Evolutionary conservation across 2,113 vertebrate genomes (phyloP).

Genomic region (Polypterus senegalus): DNA sequence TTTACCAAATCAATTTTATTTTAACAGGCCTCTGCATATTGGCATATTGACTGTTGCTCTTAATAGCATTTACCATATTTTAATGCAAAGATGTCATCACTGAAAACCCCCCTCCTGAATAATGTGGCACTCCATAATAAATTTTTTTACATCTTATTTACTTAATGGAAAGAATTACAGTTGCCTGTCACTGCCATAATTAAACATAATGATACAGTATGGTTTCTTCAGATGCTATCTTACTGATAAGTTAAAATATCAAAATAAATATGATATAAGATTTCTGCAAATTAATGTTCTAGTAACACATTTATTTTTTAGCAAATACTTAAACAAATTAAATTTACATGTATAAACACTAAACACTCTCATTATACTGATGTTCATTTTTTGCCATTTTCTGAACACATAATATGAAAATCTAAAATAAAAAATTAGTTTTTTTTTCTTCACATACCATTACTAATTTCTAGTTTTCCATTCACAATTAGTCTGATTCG

Average conservation of each 20-base stretch:
- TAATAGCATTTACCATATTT: slow-evolving; percentile 92
- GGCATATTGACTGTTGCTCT: slow-evolving; percentile 97
- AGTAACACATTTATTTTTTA: slow-evolving; percentile 39
- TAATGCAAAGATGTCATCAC: slow-evolving; percentile 95
- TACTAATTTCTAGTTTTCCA: too few species aligned
- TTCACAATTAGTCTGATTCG: slow-evolving; percentile 37
- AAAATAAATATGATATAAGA: slow-evolving; percentile 56
- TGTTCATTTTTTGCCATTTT: too few species aligned
- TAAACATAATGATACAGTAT: slow-evolving; percentile 80
- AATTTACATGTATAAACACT: too few species aligned
- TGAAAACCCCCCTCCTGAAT: slow-evolving; percentile 78
- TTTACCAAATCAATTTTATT: slow-evolving; percentile 98
- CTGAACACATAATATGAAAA: too few species aligned
- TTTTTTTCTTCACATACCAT: too few species aligned
- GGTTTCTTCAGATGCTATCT: slow-evolving; percentile 52
- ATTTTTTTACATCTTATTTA: slow-evolving; percentile 91
- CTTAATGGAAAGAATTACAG: slow-evolving; percentile 95
- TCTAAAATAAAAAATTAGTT: too few species aligned
- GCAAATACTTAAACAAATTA: too few species aligned
- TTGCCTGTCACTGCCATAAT: slow-evolving; percentile 73
- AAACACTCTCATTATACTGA: too few species aligned
- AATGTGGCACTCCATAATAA: slow-evolving; percentile 95
- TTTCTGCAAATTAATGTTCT: slow-evolving; percentile 43
- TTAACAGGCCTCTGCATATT: slow-evolving; percentile 93
- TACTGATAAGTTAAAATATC: slow-evolving; percentile 36